phyloP scores from a whole-genome alignment of 2,113 vertebrate species.

The Oryzias woworae region DNA sequence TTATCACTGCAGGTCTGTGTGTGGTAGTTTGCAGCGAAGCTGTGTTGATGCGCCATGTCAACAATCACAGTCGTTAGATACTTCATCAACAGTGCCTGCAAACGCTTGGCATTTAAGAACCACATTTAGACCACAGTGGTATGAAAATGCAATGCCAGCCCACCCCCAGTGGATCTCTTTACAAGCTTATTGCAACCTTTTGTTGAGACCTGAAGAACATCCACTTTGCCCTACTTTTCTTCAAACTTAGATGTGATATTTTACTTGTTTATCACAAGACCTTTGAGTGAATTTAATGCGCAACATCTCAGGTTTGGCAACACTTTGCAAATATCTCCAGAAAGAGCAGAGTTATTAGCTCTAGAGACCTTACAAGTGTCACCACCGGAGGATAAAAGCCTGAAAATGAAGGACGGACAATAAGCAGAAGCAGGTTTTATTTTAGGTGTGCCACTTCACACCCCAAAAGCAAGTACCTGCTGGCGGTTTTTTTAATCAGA shows the following conservation, averaged over 20 bases:
- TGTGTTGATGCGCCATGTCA: background rate
- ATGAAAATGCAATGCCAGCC: background rate
- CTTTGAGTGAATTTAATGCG: no score
- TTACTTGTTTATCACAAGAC: no score
- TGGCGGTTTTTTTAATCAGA: slow-evolving; percentile 47
- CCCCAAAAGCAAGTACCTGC: slow-evolving; percentile 50
- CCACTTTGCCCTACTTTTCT: no score
- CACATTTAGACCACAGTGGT: background rate
- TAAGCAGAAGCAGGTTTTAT: background rate
- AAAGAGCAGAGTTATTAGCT: no score
- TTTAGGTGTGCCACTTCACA: background rate
- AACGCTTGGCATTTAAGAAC: background rate
- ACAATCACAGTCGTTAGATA: background rate
- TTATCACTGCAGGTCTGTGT: background rate
- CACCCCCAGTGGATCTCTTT: background rate
- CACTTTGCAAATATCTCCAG: no score
- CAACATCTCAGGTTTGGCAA: no score
- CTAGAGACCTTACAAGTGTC: no score
- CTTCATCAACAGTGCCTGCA: background rate
- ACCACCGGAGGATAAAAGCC: background rate
- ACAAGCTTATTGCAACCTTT: background rate
- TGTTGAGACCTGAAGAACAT: no score
- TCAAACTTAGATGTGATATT: no score
- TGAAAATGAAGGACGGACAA: background rate
- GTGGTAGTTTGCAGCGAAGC: background rate